Evolutionary conservation across 1,140 invertebrate genomes (phyloP).

Genomic region (Paraescarpia echinospica): DNA sequence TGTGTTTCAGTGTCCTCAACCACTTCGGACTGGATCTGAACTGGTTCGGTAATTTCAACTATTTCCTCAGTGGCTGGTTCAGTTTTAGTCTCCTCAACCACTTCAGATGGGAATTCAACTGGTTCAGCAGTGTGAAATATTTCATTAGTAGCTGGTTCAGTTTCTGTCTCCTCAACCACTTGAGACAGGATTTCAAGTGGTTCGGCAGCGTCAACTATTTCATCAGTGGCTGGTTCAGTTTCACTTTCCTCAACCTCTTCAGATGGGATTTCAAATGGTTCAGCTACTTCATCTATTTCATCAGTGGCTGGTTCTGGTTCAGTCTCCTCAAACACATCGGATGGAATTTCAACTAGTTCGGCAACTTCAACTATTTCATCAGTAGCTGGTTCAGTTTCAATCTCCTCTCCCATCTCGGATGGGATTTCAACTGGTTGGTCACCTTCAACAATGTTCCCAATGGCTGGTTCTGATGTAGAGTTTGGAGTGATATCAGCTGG

Average conservation of each 20-base stretch:
- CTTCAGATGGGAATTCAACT: too few species aligned
- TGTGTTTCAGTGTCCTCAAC: not conserved
- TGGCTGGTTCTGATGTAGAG: not conserved
- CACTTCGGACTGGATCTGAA: not conserved
- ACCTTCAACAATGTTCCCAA: not conserved
- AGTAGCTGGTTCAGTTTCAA: not conserved
- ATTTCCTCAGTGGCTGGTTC: not conserved
- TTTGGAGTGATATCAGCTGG: not conserved
- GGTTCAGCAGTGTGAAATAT: too few species aligned
- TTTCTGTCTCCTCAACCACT: not conserved
- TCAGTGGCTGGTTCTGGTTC: not conserved
- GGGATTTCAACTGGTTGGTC: not conserved
- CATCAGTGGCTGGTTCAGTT: not conserved
- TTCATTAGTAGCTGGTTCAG: too few species aligned
- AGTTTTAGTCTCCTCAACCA: not conserved
- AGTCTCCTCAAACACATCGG: not conserved
- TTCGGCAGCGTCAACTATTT: not conserved
- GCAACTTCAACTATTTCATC: not conserved
- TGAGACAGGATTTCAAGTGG: too few species aligned
- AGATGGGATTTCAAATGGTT: not conserved
- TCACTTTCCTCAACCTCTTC: not conserved
- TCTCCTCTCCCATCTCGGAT: not conserved
- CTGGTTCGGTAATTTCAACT: not conserved
- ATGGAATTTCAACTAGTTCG: not conserved
- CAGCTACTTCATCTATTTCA: not conserved